phyloP scores from a whole-genome alignment of 2,113 vertebrate genomes.

The Corydoras maculifer region DNA sequence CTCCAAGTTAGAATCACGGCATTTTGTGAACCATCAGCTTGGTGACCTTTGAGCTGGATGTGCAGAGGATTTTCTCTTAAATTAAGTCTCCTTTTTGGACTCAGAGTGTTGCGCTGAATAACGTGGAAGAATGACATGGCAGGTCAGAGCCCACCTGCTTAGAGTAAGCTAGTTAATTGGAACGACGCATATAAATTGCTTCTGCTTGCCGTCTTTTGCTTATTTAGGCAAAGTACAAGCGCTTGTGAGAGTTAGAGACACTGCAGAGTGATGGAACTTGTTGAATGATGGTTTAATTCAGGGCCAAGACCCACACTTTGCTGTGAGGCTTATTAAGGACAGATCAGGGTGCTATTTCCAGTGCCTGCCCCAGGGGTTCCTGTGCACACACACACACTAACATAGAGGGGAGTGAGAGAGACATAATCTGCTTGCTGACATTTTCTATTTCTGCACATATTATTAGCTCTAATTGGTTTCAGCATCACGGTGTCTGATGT shows the following conservation, averaged over 20 bases:
- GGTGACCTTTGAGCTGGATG: constrained; percentile 5
- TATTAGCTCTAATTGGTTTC: constrained; percentile 40
- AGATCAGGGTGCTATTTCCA: constrained; percentile 8
- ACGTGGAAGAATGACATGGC: not conserved
- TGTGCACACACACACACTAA: not conserved
- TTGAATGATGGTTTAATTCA: not conserved
- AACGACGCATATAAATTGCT: constrained; percentile 30
- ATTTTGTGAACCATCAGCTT: not conserved
- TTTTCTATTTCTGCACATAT: constrained; percentile 37
- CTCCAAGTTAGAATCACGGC: not conserved
- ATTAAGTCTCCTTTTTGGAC: not conserved
- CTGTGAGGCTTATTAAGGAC: constrained; percentile 2
- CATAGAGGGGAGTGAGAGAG: constrained; percentile 7
- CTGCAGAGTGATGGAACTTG: not conserved
- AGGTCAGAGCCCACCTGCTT: not conserved
- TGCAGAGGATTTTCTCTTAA: constrained; percentile 3
- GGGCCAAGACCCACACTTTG: not conserved
- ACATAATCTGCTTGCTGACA: constrained; percentile 18
- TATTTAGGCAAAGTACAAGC: not conserved
- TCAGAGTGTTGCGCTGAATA: constrained; percentile 17
- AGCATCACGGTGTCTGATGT: constrained; percentile 39
- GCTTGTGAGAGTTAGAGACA: not conserved
- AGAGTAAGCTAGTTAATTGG: constrained; percentile 42
- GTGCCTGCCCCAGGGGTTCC: not conserved
- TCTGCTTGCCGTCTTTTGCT: constrained; percentile 19